Conservation (phyloP, 2,888 invertebrate species). For the Agonopterix heracliana region DNA sequence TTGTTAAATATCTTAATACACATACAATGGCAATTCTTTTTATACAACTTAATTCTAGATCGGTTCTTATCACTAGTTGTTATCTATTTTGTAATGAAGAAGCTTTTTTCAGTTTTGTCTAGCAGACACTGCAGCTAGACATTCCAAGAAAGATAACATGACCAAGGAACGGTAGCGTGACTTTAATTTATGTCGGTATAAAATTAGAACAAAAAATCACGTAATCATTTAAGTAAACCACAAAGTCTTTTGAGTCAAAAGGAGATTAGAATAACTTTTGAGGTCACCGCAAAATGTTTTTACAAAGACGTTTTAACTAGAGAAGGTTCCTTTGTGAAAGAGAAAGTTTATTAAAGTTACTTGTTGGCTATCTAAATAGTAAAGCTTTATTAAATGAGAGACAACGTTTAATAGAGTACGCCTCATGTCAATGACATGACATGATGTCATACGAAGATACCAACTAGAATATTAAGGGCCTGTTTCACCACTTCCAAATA, state of each 20-base stretch:
- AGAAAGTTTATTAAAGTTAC: too few species aligned
- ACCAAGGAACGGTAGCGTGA: constrained; percentile 3
- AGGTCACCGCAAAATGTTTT: not conserved
- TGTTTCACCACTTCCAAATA: too few species aligned
- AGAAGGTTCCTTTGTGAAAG: not conserved
- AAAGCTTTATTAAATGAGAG: too few species aligned
- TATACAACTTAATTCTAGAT: too few species aligned
- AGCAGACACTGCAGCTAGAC: constrained; percentile 12
- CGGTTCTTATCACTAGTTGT: constrained; percentile 12
- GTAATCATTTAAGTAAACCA: constrained; percentile 1
- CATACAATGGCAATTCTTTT: too few species aligned
- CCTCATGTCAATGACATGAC: too few species aligned
- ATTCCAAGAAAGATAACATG: constrained; percentile 14
- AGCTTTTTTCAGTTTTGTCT: constrained; percentile 15
- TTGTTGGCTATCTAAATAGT: too few species aligned
- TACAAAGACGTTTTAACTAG: not conserved
- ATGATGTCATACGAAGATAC: too few species aligned
- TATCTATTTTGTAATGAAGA: constrained; percentile 29
- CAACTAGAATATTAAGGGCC: too few species aligned
- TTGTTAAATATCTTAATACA: too few species aligned
- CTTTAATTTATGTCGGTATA: constrained; percentile 2
- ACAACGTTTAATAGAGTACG: too few species aligned
- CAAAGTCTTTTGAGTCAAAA: too few species aligned
- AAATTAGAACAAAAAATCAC: constrained; percentile 4
- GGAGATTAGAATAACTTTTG: not conserved